Evolutionary conservation across 2,797 vertebrate genomes (phyloP), one percentile per base, ranked within the genome.

Genomic region (Novumbra hubbsi): DNA sequence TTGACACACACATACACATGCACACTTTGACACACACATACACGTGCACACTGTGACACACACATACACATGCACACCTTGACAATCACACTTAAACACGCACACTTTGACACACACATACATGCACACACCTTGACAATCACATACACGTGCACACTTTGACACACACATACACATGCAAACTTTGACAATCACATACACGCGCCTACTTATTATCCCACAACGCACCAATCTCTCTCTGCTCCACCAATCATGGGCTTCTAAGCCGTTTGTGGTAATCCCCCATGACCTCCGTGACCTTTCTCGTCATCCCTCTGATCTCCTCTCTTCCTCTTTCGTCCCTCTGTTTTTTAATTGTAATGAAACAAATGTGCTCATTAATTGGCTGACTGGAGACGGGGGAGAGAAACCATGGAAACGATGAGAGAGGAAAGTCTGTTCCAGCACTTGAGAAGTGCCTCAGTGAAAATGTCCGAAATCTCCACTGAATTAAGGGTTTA

Each of bases 361-460:
- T 52, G 11, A 79, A 83, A 82, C 24, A 83, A 79, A 78, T 70
- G 45, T 50, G 60, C 75, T 82, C 60, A 63, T 83, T 79, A 82
- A 74, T 72, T 76, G 70, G 57, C 48, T 0, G 3, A 68, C 50
- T 50, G 38, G 34, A 70, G 71, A 69, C 63, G 55, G 66, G 57
- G 79, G 45, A 1, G 48, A 24, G 14, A 7, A 38, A 15, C 19
- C 55, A 66, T 65, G 62, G 80, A 50, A 4, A 57, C 63, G 9
- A 28, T 32, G 8, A n/a, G 8, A n/a, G 27, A 3, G 21, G 12
- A 45, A 24, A 16, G 1, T 11, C 19, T 41, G 16, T 57, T 21
- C 21, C n/a, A 24, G 3, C 8, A 11, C 5, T 45, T 11, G 8
- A 21, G 21, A 45, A 34, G 21, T 45, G 34, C 12, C 32, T 45